Percentiles rank a stretch among this genome's conserved stretches.
Evolutionary conservation across 1,140 invertebrate species (phyloP).

Genomic region (Cydia pomonella): DNA sequence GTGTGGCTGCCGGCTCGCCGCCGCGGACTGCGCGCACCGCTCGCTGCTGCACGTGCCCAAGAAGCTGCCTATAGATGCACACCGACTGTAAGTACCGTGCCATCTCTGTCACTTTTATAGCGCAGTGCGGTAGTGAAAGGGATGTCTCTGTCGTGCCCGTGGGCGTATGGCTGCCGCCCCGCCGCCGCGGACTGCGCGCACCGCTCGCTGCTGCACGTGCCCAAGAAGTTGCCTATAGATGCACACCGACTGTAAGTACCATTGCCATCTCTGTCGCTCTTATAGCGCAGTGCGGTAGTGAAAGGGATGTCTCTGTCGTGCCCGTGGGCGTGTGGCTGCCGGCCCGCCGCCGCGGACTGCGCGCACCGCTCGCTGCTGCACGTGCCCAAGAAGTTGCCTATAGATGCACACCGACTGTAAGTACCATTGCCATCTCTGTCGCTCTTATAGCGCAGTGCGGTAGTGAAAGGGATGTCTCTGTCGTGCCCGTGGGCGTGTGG

Average conservation of each 20-base stretch:
- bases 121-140: no score
- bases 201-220: constrained; percentile 88
- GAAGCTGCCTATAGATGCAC: constrained; percentile 87
- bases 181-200: constrained; percentile 91
- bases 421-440: constrained; percentile 69
- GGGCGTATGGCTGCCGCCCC: no score
- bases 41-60: constrained; percentile 89
- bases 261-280: constrained; percentile 80
- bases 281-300: no score
- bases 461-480: constrained; percentile 78
- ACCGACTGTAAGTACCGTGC: constrained; percentile 89
- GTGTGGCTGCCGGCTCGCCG: no score
- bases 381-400: constrained; percentile 88
- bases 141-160: constrained; percentile 82
- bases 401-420: constrained; percentile 91
- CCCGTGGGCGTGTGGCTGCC: no score
- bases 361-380: constrained; percentile 89
- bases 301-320: constrained; percentile 84
- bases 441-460: no score
- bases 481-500: no score
- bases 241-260: constrained; percentile 92
- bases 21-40: no score
- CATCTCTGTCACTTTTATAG: no score
- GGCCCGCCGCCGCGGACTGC: no score
- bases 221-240: constrained; percentile 86